A percentile compares a stretch with the other conserved stretches of the same genome.
Conservation (phyloP, 2,888 invertebrate species). For the Tenthredo distinguenda region DNA sequence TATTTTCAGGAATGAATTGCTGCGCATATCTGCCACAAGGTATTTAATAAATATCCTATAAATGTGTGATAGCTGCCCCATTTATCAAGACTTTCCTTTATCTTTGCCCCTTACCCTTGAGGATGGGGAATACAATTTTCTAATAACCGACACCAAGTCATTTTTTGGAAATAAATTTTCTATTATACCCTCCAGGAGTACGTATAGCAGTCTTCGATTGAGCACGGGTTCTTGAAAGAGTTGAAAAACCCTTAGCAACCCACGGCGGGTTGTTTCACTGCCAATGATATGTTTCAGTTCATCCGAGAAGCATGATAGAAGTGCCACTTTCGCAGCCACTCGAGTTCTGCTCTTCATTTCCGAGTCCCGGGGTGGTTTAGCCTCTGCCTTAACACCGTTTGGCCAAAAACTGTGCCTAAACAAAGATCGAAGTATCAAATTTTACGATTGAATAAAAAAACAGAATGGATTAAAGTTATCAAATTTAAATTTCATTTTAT, state of each 20-base stretch:
- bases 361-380: constrained; percentile 79
- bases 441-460: background rate
- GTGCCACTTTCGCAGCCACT: constrained; percentile 91
- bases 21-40: background rate
- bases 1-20: background rate
- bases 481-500: background rate
- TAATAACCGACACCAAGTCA: constrained; percentile 86
- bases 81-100: constrained; percentile 67
- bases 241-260: constrained; percentile 91
- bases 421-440: background rate
- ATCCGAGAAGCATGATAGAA: constrained; percentile 92
- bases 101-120: constrained; percentile 73
- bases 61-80: background rate
- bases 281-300: constrained; percentile 95
- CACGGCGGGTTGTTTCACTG: constrained; percentile 91
- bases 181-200: constrained; percentile 90
- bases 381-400: constrained; percentile 81
- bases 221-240: constrained; percentile 92
- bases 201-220: constrained; percentile 91
- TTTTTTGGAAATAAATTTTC: constrained; percentile 90
- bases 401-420: constrained; percentile 83
- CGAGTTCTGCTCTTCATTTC: constrained; percentile 87
- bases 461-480: constrained; percentile 9
- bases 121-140: constrained; percentile 86
- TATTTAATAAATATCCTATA: constrained; percentile 7